Evolutionary conservation across 2,888 invertebrate genomes (phyloP), one percentile per base, ranked within the genome.

Genomic region (Drosophila mettleri): DNA sequence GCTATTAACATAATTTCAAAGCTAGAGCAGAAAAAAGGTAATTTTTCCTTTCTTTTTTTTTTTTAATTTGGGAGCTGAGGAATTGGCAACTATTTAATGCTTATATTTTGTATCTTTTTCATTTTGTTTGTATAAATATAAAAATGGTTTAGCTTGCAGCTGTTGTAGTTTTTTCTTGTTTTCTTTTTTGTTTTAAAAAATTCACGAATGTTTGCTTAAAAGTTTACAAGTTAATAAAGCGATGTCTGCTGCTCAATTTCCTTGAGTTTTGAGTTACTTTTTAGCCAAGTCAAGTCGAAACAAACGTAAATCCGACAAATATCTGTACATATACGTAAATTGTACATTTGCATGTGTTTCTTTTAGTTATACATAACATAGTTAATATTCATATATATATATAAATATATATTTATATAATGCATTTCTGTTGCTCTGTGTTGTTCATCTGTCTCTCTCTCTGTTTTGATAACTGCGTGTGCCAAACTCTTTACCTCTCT

Each of bases 111-210:
- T 49, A 22, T 46, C 48, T 22, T 36, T 55, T 53, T 31, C 36
- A 43, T 53, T 43, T 48, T 34, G 45, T 69, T 64, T 67, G 83
- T 86, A 80, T 76, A 86, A 80, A 80, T 80, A 80, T 86, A 80
- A 80, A 80, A 80, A 76, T 82, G 64, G 76, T 63, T 65, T 63
- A 78, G 81, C 81, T 81, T 81, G 85, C 70, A 81, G 87, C 81
- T 84, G 57, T 61, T 81, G 55, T 85, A 71, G 58, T 69, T 78
- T 63, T 12, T 61, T 54, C n/a, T 24, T 20, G 80, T 83, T 61
- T 59, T 74, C 53, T 85, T 69, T 52, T 53, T 29, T 45, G 45
- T 45, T 18, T 45, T 45, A 48, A 69, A 85, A 77, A 82, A 63
- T 79, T 69, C 69, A 61, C 80, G 83, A 75, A 72, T 71, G 63